Evolutionary conservation across 2,888 invertebrate species (phyloP), one percentile per base, ranked within the genome.

Genomic region (Acleris emargana): DNA sequence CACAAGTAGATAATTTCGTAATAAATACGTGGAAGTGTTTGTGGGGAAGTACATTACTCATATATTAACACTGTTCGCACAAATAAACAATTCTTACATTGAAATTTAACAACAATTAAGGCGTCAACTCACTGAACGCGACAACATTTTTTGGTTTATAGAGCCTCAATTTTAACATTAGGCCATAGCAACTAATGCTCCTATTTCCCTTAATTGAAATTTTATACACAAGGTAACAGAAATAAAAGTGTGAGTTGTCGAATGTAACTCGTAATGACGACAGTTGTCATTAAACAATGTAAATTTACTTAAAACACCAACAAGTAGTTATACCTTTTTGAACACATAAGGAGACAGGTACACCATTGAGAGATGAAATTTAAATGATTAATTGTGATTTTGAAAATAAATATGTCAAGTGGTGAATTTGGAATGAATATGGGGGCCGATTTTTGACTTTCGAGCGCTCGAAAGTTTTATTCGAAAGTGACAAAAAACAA

Each of bases 261-360:
- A 47, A 58, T 25, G 32, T 59, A 54, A 53, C 45, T 45, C 17
- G 18, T 17, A 25, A 61, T 55, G 55, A 61, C 55, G 60, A 61
- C 55, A 50, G n/a, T 22, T 55, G 43, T 60, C 50, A 50, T 9
- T 43, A 66, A 66, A 66, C 66, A 61, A 66, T 66, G 55, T 66
- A 61, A 60, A 64, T 59, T 50, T 50, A 60, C 54, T 55, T 59
- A 55, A 60, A 64, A 64, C 64, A 64, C 52, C 60, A 66, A 66
- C 60, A 66, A 66, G 45, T 57, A 66, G 55, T 66, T 66, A 60
- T 66, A 66, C 66, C 66, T n/a, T 25, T 47, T 61, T 66, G 66
- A 66, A 66, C 66, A 66, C 66, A 51, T 66, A 60, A 60, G 64
- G 59, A 64, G 59, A 50, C 54, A 59, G 64, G 64, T 64, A 59